A percentile compares a stretch with the other conserved stretches of the same genome.
Evolutionary conservation across 2,113 vertebrate species (phyloP).

Genomic region (Ibidorhyncha struthersii): DNA sequence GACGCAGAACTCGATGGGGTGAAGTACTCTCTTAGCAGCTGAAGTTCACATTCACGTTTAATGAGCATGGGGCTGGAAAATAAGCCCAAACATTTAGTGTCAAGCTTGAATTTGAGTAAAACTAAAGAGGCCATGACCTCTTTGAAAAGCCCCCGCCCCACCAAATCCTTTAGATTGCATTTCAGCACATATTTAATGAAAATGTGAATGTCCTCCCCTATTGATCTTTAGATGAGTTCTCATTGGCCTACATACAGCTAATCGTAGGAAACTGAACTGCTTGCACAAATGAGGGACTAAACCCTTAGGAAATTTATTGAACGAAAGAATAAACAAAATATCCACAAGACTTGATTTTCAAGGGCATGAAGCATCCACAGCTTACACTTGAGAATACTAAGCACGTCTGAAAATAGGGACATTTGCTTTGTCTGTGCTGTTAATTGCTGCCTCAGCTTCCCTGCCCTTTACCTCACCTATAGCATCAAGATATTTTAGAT

Average conservation of each 20-base stretch:
- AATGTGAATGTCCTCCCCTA: not conserved
- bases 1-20: not conserved
- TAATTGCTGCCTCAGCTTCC: not conserved
- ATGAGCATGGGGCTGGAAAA: not conserved
- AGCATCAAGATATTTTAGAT: not conserved
- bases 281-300: not conserved
- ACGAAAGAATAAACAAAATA: slow-evolving; percentile 38
- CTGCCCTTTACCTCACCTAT: not conserved
- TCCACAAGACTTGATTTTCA: not conserved
- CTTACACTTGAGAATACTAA: not conserved
- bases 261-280: not conserved
- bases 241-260: not conserved
- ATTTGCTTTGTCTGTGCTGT: not conserved
- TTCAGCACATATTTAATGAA: not conserved
- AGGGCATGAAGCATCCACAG: not conserved
- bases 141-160: not conserved
- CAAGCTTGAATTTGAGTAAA: not conserved
- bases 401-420: not conserved
- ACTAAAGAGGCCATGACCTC: not conserved
- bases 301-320: not conserved
- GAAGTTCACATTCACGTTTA: not conserved
- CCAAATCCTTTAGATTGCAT: not conserved
- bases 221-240: not conserved
- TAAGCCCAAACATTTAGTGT: not conserved
- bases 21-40: not conserved